Conservation (phyloP, 2,797 vertebrate species). For the Platalea minor region DNA sequence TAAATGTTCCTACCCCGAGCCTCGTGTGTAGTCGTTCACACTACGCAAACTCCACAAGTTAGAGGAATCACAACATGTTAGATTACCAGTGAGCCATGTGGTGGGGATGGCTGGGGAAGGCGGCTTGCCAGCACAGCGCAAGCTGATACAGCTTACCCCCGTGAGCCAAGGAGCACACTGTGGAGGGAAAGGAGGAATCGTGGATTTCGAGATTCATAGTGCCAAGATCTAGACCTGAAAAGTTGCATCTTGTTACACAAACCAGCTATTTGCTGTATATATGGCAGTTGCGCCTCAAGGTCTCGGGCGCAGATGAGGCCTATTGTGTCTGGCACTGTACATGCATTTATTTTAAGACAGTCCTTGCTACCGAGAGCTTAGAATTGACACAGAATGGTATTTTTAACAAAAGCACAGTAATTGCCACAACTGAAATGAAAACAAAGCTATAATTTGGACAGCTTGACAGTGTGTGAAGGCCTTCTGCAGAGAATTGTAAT, state of each 20-base stretch:
- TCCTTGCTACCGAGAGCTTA: not conserved
- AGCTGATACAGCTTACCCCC: not conserved
- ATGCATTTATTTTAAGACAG: conserved; percentile 47
- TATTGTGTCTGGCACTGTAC: conserved; percentile 26
- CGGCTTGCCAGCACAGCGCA: not conserved
- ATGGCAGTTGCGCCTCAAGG: not conserved
- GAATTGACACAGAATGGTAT: conserved; percentile 50
- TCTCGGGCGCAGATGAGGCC: not conserved
- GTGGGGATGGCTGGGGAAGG: not conserved
- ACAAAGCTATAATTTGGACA: conserved; percentile 56
- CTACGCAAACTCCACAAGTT: not conserved
- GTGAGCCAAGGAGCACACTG: not conserved
- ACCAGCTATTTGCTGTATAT: not conserved
- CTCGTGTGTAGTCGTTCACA: rapidly evolving
- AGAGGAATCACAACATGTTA: not conserved
- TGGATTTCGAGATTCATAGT: not conserved
- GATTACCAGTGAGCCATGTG: not conserved
- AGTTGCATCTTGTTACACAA: not conserved
- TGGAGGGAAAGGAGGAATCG: not conserved
- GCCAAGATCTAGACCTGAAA: not conserved
- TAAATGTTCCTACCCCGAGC: not conserved
- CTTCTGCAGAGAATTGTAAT: not conserved
- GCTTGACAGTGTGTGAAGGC: not conserved
- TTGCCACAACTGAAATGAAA: conserved; percentile 50
- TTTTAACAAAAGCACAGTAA: conserved; percentile 63